Evolutionary conservation across 2,113 vertebrate species (phyloP), one percentile per base, ranked within the genome.

Genomic region (Petromus typicus): DNA sequence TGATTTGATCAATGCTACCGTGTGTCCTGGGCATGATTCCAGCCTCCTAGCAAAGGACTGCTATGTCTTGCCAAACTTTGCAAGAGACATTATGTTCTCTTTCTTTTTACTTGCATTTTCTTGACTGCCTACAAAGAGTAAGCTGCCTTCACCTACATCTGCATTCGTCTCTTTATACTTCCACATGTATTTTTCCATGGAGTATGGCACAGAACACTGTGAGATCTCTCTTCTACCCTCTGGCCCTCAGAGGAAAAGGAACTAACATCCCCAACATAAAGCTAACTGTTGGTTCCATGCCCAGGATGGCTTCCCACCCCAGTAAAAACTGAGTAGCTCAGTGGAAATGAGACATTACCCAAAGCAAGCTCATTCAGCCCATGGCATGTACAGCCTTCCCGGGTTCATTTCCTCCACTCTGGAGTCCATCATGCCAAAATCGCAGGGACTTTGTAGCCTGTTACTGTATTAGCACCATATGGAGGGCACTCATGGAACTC

Each of bases 391-490:
- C 48, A 37, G 56, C 73, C 54, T 91, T 59, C 81, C 90, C 96
- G 89, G 84, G 89, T 87, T 91, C 67, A 8, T 75, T 67, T 83
- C 93, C 84, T 91, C 18, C 0, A 56, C 54, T 96, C 96, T 95
- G 93, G 93, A 96, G 90, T 64, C 85, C 88, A 82, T 96, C 96
- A 92, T 4, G 2, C 90, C 81, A 2, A 59, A 96, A 73, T 93
- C 95, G n/a, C 91, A 86, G 90, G 48, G 85, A 90, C 84, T 95
- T 91, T 87, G 95, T 80, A 93, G 91, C 93, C 43, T 96, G 95
- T 96, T 90, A 67, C 64, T 94, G 71, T 90, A 95, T 95, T 93
- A 95, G 81, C 95, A 87, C 93, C 97, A 97, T 80, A 92, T 93
- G 95, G 81, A 23, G 51, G n/a, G 23, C 37, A 51, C 90, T 87